Evolutionary conservation across 2,888 invertebrate genomes (phyloP), one percentile per base, ranked within the genome.

Genomic region (Sphinx pinastri): DNA sequence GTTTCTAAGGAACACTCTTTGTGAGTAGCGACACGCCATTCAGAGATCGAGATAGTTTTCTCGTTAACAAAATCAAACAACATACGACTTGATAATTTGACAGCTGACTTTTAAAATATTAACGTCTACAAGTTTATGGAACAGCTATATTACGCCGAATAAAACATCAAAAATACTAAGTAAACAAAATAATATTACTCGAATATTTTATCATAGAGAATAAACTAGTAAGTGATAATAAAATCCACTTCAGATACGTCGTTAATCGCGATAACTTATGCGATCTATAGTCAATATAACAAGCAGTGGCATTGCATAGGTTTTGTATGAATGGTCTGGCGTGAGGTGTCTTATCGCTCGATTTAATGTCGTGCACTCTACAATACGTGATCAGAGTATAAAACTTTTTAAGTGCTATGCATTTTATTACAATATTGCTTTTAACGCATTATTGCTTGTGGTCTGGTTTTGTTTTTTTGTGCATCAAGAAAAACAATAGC

Each of bases 351-450:
- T 63, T 63, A 63, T 63, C 63, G 19, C 19, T 47, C 19, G 63
- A 49, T 47, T 49, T 49, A 63, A 63, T 63, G 60, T 60, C 45
- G 60, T 60, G 60, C 60, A 60, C 60, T 60, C 60, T 19, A 19
- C 16, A 45, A 60, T 47, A 45, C 60, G 60, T 60, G 63, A 63
- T 47, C 63, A 49, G 49, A 63, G 49, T 19, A 63, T 63, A 63
- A 60, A 60, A 63, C 12, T 49, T 60, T 60, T 63, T 63, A 49
- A 63, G 49, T 49, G 63, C 63, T 31, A 19, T 19, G 19, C 19
- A 63, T 63, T 71, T 70, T 67, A 68, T 74, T 74, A 75, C 71
- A 69, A 75, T 75, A 76, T 75, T 71, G 52, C 74, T 72, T 79
- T 76, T 74, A 77, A 72, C 69, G 16, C 47, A 7, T 63, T 45